phyloP scores from a whole-genome alignment of 2,113 vertebrate genomes.

The Epinephelus cyanopodus region DNA sequence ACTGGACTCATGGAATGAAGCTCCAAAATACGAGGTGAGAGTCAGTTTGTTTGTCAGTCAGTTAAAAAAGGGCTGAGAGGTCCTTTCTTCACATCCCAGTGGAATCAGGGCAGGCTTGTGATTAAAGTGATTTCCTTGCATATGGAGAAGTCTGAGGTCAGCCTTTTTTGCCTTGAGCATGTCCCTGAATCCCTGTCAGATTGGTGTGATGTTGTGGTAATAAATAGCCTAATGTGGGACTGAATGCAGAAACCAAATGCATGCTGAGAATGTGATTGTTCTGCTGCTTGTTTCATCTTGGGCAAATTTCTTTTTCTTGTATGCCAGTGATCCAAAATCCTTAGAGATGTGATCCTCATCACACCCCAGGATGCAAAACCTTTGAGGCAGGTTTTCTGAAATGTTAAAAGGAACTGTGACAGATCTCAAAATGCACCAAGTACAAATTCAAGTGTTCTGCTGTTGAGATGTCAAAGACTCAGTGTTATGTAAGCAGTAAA shows the following conservation, averaged over 20 bases:
- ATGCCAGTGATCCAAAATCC: neutral
- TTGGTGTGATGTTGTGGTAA: neutral
- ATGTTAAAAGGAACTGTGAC: neutral
- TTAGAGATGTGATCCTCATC: neutral
- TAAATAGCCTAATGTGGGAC: neutral
- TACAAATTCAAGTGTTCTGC: neutral
- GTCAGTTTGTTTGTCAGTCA: neutral
- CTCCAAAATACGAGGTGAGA: constrained; percentile 98
- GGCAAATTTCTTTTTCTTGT: neutral
- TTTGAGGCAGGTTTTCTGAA: neutral
- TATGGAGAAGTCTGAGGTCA: constrained; percentile 3
- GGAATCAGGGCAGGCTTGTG: constrained; percentile 4
- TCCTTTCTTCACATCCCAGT: neutral
- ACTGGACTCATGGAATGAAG: constrained; percentile 98
- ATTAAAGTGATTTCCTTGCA: constrained; percentile 17
- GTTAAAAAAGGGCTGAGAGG: neutral
- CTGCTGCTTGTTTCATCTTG: neutral
- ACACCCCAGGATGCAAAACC: neutral
- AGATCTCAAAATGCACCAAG: neutral
- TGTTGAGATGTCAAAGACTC: neutral
- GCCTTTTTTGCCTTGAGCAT: constrained; percentile 1
- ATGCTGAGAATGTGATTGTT: neutral
- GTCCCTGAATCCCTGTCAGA: neutral
- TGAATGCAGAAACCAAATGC: neutral
- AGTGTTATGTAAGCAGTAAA: constrained; percentile 23